Conservation (phyloP, 2,113 vertebrate species). For the Myiozetetes cayanensis region DNA sequence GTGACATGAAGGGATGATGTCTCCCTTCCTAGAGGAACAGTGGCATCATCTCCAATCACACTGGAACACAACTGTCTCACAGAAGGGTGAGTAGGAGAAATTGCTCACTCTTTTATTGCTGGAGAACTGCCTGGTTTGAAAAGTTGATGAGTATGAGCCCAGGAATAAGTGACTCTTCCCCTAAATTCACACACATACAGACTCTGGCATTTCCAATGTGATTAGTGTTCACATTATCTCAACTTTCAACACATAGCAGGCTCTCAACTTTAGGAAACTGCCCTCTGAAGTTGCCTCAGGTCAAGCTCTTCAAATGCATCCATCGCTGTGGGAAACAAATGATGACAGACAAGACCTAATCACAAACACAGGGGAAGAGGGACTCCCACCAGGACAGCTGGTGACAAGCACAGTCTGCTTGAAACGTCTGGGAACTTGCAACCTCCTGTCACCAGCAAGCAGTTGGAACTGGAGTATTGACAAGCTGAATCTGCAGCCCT, state of each 20-base stretch:
- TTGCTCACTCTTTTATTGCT: neutral
- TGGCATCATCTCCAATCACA: neutral
- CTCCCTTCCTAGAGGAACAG: neutral
- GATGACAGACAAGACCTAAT: neutral
- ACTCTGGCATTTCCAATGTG: neutral
- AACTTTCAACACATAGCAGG: neutral
- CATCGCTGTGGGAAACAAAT: neutral
- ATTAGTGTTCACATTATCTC: neutral
- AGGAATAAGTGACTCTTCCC: neutral
- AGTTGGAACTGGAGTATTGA: neutral
- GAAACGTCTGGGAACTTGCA: neutral
- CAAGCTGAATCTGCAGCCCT: neutral
- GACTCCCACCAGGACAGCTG: conserved; percentile 30
- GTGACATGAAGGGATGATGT: neutral
- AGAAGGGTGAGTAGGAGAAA: neutral
- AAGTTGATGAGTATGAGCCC: neutral
- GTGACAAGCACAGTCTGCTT: neutral
- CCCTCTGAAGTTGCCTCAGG: neutral
- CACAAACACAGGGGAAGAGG: neutral
- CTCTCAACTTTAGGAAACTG: neutral
- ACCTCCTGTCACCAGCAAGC: neutral
- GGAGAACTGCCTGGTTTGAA: neutral
- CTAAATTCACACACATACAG: neutral
- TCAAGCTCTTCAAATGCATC: neutral
- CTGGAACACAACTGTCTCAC: neutral